These are phyloP conservation scores for Oceanites oceanicus DNA, from an alignment of 2,113 vertebrate genomes.

Conservation along the genomic window DNA sequence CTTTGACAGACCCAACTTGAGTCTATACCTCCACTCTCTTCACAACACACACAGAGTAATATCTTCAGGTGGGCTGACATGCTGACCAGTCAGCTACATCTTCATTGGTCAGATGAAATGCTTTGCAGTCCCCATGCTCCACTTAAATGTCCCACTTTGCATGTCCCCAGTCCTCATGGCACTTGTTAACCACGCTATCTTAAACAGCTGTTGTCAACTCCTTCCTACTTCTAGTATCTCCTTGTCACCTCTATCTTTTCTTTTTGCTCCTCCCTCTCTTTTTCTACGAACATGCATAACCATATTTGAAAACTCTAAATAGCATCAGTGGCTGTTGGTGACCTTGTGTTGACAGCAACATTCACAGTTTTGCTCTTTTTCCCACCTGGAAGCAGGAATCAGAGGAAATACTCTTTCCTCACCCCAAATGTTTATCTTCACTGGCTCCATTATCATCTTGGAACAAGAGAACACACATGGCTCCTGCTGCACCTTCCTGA, in stretches of 20 bases:
- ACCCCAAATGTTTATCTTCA: slow-evolving; percentile 6
- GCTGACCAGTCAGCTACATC: background rate
- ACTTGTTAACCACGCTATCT: background rate
- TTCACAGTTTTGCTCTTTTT: slow-evolving; percentile 59
- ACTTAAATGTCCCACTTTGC: slow-evolving; percentile 17
- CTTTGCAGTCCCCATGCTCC: background rate
- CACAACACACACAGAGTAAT: background rate
- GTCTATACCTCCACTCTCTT: background rate
- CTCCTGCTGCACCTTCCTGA: background rate
- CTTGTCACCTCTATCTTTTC: slow-evolving; percentile 9
- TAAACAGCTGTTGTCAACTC: slow-evolving; percentile 14
- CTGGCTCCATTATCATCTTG: background rate
- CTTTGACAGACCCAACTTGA: background rate
- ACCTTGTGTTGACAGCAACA: slow-evolving; percentile 42
- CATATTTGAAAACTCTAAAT: slow-evolving; percentile 1
- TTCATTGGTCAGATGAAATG: background rate
- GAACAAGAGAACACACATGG: background rate
- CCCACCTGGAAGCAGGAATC: slow-evolving; percentile 26
- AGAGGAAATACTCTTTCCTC: slow-evolving; percentile 38
- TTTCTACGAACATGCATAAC: background rate
- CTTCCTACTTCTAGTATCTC: slow-evolving; percentile 10
- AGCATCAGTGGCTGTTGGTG: background rate
- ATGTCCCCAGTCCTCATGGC: background rate
- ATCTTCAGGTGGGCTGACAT: background rate
- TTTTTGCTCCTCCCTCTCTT: background rate